phyloP scores from a whole-genome alignment of 2,113 vertebrate species.

The Bos indicus region DNA sequence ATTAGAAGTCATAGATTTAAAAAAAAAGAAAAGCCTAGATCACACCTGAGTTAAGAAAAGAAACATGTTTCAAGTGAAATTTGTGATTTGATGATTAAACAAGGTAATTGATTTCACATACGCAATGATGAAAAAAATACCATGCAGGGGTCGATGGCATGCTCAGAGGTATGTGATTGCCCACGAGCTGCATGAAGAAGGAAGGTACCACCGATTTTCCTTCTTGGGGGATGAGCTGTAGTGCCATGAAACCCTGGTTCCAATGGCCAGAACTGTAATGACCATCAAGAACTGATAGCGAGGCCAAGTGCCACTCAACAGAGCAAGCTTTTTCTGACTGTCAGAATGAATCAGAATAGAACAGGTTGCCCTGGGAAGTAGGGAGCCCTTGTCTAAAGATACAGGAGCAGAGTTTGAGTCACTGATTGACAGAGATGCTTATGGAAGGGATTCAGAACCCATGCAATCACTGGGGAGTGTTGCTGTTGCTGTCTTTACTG shows the following conservation, averaged over 20 bases:
- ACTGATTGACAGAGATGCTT: background rate
- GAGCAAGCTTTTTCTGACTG: background rate
- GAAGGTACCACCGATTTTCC: background rate
- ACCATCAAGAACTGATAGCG: background rate
- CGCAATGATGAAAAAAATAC: background rate
- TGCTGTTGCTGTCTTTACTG: background rate
- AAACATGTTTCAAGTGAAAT: background rate
- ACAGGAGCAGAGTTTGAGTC: background rate
- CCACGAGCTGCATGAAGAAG: background rate
- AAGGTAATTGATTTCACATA: background rate
- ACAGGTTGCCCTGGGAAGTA: background rate
- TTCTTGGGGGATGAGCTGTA: background rate
- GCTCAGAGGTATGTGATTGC: background rate
- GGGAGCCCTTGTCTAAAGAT: background rate
- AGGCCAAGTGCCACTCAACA: background rate
- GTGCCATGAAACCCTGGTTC: background rate
- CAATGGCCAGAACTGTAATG: background rate
- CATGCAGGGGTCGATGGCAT: background rate
- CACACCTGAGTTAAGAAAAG: background rate
- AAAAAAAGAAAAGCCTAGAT: background rate
- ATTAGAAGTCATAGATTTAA: background rate
- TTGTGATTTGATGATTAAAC: slow-evolving; percentile 13
- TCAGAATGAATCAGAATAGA: background rate
- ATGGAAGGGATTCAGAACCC: background rate
- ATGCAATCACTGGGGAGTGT: background rate